Conservation (phyloP, 1,140 invertebrate species). For the Delia radicum region DNA sequence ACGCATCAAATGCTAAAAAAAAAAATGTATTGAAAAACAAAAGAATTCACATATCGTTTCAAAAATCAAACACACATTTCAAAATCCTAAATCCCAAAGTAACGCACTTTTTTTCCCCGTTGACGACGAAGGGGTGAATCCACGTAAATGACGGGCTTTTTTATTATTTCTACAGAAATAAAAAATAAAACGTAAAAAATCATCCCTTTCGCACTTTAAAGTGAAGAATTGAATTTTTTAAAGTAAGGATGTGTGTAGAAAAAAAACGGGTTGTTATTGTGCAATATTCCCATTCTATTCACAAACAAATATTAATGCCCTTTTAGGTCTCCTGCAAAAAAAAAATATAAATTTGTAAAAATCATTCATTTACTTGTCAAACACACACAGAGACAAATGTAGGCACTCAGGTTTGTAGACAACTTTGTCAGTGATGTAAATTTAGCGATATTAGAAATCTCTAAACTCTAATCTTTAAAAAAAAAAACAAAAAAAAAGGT, state of each 20-base stretch:
- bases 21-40: neutral
- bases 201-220: slow-evolving; percentile 30
- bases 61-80: slow-evolving; percentile 7
- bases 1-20: slow-evolving; percentile 2
- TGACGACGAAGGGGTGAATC: slow-evolving; percentile 21
- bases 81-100: neutral
- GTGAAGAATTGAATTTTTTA: neutral
- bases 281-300: slow-evolving; percentile 8
- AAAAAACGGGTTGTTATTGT: slow-evolving; percentile 25
- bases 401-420: too few relatives aligned
- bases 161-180: neutral
- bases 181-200: slow-evolving; percentile 10
- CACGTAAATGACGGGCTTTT: slow-evolving; percentile 15
- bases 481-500: too few relatives aligned
- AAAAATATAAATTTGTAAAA: neutral
- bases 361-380: too few relatives aligned
- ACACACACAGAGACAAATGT: too few relatives aligned
- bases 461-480: too few relatives aligned
- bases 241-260: neutral
- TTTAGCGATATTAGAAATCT: too few relatives aligned
- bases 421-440: too few relatives aligned
- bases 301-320: neutral
- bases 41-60: neutral
- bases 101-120: slow-evolving; percentile 14
- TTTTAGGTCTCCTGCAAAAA: too few relatives aligned